Base-by-base conservation (phyloP, 2,113 vertebrate species). In the Sinosuthora webbiana region DNA sequence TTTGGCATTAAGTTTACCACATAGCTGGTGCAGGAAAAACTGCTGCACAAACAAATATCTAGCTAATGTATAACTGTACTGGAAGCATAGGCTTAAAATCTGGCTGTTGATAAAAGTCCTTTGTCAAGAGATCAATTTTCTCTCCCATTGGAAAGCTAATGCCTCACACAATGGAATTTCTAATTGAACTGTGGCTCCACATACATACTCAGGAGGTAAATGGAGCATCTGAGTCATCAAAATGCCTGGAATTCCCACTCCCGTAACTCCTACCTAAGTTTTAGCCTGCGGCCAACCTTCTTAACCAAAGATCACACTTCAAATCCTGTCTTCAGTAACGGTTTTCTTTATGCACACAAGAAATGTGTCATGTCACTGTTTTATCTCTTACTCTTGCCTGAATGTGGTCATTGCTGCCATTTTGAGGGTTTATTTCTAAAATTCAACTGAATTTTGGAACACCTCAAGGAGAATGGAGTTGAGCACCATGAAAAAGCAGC, bases 61-160 rank as follows among this genome's bases (percentile, higher is more conserved):
- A 57, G 90, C 73, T 89, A 92, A 96, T 71, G 67, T 74, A 17
- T 55, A 95, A 93, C 73, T 39, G 31, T 15, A 90, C 11, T 67
- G 73, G 83, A 94, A 92, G 52, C 71, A 70, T n/a, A 71, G 39
- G 57, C 75, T 87, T 71, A 90, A 94, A 93, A 83, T 47, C n/a
- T 80, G 76, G 56, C 45, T 81, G 69, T 75, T 93, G 81, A 88
- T 63, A 91, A 92, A 92, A 86, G 87, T 49, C 13, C 16, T 82
- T 76, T 86, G 74, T 89, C 83, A 63, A 92, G 67, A 87, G 78
- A 90, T 93, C 63, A 67, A 53, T 93, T 80, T 85, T 85, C 55
- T 83, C 65, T 89, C 68, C 55, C 2, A 0, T 13, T 82, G 60
- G 55, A 94, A 85, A 88, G 79, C 59, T 88, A 94, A 88, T 47